Evolutionary conservation across 2,888 invertebrate genomes (phyloP), one percentile per base, ranked within the genome.

Genomic region (Galerucella calmariensis): DNA sequence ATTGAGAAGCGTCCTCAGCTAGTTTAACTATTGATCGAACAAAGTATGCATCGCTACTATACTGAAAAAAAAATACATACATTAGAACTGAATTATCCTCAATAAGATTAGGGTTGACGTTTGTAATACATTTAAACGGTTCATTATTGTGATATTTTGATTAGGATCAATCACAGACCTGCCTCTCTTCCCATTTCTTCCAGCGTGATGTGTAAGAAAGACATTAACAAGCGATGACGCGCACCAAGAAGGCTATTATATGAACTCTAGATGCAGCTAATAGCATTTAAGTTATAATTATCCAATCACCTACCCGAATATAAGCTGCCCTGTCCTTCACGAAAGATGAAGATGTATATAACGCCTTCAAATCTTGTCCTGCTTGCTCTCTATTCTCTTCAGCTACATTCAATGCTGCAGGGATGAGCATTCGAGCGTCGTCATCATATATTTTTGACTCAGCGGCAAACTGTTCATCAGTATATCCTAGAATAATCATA

Each of bases 1-100:
- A 67, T 62, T 46, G 41, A 12, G 75, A 73, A 20, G 73, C 65
- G 6, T 69, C 27, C 2, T 62, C 58, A 2, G 75, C 73, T 20
- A 73, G 75, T 27, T 73, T 65, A 6, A 61, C 65, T 10, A 27
- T 9, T 3, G 69, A 41, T 9, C 67, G 65, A 2, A 73, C 61
- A 46, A 53, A 73, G 8, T 5, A 3, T 0, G 27, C 58, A 56
- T 75, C 75, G 63, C 65, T 67, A 12, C 12, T 62, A 48, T 67
- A 75, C 75, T 75, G 48, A 67, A 75, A 75, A 16, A 61, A 11
- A 48, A 48, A 48, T 14, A 12, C 5, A 3, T 46, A 14, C 0
- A 4, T 48, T 48, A 11, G 11, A 48, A 48, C 14, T 11, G 0
- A 11, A 48, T 12, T 12, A 12, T 48, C 12, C 4, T 48, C 27